Conservation (phyloP, 2,888 invertebrate genomes). For the Himalopsyche japonica region DNA sequence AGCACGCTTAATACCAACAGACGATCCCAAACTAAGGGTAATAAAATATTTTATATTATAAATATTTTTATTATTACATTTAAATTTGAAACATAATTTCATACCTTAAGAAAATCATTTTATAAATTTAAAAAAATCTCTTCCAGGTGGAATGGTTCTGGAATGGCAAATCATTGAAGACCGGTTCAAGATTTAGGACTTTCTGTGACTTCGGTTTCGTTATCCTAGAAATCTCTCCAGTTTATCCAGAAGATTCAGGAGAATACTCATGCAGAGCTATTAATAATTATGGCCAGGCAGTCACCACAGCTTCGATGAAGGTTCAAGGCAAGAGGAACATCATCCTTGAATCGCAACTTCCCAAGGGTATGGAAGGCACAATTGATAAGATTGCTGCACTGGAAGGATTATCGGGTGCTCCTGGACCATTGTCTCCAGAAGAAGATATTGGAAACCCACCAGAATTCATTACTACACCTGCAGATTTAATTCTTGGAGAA, state of each 20-base stretch:
- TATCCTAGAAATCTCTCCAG: slow-evolving; percentile 95
- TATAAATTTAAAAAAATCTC: no score
- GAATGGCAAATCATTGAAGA: slow-evolving; percentile 86
- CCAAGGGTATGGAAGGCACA: slow-evolving; percentile 91
- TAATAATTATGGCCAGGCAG: slow-evolving; percentile 89
- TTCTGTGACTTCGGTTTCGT: slow-evolving; percentile 98
- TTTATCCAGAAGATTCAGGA: slow-evolving; percentile 95
- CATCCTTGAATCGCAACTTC: slow-evolving; percentile 87
- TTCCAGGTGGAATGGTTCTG: slow-evolving; percentile 93
- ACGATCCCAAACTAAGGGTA: slow-evolving; percentile 85
- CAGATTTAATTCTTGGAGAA: slow-evolving; percentile 81
- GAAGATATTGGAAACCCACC: slow-evolving; percentile 87
- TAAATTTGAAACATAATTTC: no score
- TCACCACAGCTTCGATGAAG: slow-evolving; percentile 86
- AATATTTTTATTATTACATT: no score
- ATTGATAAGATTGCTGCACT: slow-evolving; percentile 91
- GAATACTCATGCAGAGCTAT: slow-evolving; percentile 87
- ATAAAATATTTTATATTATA: not conserved
- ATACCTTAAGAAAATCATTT: not conserved
- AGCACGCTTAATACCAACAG: slow-evolving; percentile 84
- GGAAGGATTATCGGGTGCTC: slow-evolving; percentile 79
- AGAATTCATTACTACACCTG: slow-evolving; percentile 85
- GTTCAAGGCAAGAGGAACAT: slow-evolving; percentile 91
- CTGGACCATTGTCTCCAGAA: slow-evolving; percentile 70
- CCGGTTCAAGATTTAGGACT: slow-evolving; percentile 91